A percentile compares a stretch with the other conserved stretches of the same genome.
These are phyloP conservation scores for Octonoba sinensis DNA, from an alignment of 2,888 invertebrate genomes.

Conservation along the genomic window DNA sequence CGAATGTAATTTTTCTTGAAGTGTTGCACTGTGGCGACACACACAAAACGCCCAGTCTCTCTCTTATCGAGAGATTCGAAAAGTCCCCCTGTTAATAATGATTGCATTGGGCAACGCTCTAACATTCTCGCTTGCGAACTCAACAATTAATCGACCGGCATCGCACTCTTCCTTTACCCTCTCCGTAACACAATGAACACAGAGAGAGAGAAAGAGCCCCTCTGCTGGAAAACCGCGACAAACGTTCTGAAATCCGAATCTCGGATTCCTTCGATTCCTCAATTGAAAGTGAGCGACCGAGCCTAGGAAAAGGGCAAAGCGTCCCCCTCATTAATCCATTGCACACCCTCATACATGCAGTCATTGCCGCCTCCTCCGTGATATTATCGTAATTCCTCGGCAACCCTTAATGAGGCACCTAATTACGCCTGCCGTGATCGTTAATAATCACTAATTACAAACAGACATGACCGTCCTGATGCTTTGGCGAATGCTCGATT, in stretches of 20 bases:
- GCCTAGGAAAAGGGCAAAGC: slow-evolving; percentile 56
- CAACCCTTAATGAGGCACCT: slow-evolving; percentile 65
- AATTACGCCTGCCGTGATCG: slow-evolving; percentile 64
- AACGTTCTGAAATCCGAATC: slow-evolving; percentile 53
- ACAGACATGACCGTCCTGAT: slow-evolving; percentile 61
- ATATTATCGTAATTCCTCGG: slow-evolving; percentile 64
- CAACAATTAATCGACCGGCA: slow-evolving; percentile 22
- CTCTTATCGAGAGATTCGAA: no score
- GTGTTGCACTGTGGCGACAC: no score
- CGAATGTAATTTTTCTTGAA: no score
- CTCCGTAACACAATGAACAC: slow-evolving; percentile 10
- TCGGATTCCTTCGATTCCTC: slow-evolving; percentile 45
- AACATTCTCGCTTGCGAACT: not conserved
- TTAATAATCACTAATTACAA: slow-evolving; percentile 65
- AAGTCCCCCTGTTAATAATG: slow-evolving; percentile 6
- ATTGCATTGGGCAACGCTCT: not conserved
- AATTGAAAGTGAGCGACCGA: slow-evolving; percentile 57
- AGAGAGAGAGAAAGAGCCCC: not conserved
- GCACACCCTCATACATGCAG: slow-evolving; percentile 57
- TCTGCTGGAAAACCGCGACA: slow-evolving; percentile 41
- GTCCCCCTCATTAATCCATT: slow-evolving; percentile 59
- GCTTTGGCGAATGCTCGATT: slow-evolving; percentile 30
- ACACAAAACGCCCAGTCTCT: no score
- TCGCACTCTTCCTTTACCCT: not conserved
- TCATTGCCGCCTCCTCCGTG: slow-evolving; percentile 58